Conservation (phyloP, 2,888 invertebrate genomes). For the Bellardia bayeri region DNA sequence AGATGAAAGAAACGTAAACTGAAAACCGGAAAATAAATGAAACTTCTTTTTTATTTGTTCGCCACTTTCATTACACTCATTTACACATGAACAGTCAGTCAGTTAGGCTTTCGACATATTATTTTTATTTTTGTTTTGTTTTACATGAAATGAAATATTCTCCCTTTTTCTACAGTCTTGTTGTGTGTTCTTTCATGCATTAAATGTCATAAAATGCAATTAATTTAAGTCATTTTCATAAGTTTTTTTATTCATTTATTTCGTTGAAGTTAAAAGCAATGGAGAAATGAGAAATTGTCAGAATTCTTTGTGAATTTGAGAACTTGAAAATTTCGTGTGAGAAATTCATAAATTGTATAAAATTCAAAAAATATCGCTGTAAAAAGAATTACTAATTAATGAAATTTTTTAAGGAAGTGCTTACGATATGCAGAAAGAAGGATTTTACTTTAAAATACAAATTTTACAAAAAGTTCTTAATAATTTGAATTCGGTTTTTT, state of each 20-base stretch:
- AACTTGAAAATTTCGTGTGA: neutral
- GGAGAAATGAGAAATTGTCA: neutral
- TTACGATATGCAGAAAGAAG: no score
- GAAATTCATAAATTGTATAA: neutral
- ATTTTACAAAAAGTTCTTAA: no score
- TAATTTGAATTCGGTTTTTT: no score
- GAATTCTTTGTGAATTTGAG: neutral
- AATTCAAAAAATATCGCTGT: neutral
- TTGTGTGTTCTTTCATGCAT: slow-evolving; percentile 44
- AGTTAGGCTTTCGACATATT: slow-evolving; percentile 8
- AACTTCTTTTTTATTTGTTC: slow-evolving; percentile 14
- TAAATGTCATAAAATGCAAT: slow-evolving; percentile 67
- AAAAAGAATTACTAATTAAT: no score
- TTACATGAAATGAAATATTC: slow-evolving; percentile 21
- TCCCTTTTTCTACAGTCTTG: neutral
- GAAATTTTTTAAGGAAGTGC: no score
- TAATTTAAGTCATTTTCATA: slow-evolving; percentile 62
- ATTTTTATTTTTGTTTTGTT: neutral
- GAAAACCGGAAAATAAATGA: neutral
- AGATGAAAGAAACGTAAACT: neutral
- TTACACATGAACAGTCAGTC: slow-evolving; percentile 33
- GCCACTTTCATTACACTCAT: neutral
- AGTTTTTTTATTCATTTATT: slow-evolving; percentile 18
- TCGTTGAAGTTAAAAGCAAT: neutral
- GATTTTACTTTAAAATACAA: no score